Conservation (phyloP, 2,113 vertebrate genomes). For the Dasyprocta punctata region DNA sequence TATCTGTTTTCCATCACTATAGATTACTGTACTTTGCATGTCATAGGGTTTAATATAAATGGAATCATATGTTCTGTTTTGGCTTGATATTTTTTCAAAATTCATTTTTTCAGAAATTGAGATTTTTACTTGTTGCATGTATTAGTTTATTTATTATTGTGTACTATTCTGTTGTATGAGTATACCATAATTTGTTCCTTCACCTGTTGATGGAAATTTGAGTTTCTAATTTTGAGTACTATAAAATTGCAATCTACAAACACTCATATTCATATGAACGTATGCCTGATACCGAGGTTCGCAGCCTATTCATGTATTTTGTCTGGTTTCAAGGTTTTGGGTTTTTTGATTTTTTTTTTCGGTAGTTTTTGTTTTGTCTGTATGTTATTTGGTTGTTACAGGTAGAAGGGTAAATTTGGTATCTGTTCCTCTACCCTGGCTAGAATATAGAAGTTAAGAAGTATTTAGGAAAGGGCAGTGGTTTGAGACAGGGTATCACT, state of each 20-base stretch:
- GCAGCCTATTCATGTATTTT: conserved; percentile 4
- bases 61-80: neutral
- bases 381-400: neutral
- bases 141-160: conserved; percentile 29
- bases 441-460: neutral
- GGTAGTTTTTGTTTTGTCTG: neutral
- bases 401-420: neutral
- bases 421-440: neutral
- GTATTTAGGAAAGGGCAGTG: neutral
- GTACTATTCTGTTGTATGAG: neutral
- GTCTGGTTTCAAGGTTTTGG: neutral
- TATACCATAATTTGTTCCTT: neutral
- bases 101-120: neutral
- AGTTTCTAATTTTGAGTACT: neutral
- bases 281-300: neutral
- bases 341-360: neutral
- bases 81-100: neutral
- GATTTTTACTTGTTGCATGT: neutral
- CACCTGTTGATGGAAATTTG: conserved; percentile 14
- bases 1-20: neutral
- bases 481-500: neutral
- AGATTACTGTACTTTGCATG: neutral
- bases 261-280: neutral
- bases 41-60: conserved; percentile 27
- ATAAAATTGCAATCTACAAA: neutral